Percentiles rank a stretch among this genome's conserved stretches.
Conservation (phyloP, 2,797 vertebrate genomes). For the Artibeus lituratus region DNA sequence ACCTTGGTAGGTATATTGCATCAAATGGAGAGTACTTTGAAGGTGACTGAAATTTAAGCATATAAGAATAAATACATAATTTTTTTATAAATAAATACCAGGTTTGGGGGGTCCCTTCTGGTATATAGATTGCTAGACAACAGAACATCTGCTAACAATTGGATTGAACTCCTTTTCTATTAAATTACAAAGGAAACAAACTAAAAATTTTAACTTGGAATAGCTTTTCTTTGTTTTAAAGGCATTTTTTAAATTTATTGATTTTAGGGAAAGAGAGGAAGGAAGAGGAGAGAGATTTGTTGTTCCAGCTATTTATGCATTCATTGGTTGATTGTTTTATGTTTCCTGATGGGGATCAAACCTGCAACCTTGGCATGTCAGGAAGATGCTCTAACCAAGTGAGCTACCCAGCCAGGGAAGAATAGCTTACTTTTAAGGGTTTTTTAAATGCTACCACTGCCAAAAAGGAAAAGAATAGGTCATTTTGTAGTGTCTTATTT, state of each 20-base stretch:
- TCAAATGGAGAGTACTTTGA: neutral
- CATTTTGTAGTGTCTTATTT: conserved; percentile 4
- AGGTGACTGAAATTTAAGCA: neutral
- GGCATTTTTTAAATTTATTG: neutral
- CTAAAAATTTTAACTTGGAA: neutral
- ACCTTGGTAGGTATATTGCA: neutral
- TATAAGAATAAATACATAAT: neutral
- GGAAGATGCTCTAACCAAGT: neutral
- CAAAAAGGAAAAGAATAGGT: neutral
- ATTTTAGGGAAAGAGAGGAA: neutral
- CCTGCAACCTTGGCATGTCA: neutral
- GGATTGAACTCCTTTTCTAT: neutral
- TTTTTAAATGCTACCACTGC: neutral
- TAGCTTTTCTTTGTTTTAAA: neutral
- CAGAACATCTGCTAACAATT: neutral
- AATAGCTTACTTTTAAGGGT: neutral
- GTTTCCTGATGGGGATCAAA: neutral
- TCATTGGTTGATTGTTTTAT: neutral
- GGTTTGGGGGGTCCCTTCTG: too few species aligned
- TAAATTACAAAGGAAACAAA: conserved; percentile 34
- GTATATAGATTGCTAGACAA: neutral
- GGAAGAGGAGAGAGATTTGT: neutral
- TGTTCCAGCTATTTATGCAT: neutral
- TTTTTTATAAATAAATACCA: neutral
- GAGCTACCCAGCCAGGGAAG: neutral